phyloP scores from a whole-genome alignment of 2,797 vertebrate genomes.

The Coregonus suidteri region DNA sequence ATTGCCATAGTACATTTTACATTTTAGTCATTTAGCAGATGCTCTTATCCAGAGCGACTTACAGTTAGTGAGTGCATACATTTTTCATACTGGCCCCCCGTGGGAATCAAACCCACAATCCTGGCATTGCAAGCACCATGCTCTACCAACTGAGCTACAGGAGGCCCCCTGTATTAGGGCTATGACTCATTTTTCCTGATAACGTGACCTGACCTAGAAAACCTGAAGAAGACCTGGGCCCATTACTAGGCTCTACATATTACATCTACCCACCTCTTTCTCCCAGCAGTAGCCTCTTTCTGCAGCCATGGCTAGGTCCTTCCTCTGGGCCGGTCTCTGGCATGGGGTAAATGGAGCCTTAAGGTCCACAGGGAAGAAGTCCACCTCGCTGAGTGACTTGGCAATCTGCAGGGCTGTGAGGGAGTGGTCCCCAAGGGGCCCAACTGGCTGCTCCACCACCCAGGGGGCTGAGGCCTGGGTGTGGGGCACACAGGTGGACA shows the following conservation, averaged over 20 bases:
- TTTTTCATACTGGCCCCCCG: too few relatives aligned
- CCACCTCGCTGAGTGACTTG: conserved; percentile 81
- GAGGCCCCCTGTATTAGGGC: not conserved
- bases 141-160: too few relatives aligned
- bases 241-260: not conserved
- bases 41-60: too few relatives aligned
- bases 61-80: too few relatives aligned
- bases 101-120: too few relatives aligned
- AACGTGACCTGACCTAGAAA: not conserved
- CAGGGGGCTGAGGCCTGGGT: conserved; percentile 62
- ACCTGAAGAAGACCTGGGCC: too few relatives aligned
- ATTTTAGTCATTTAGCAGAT: too few relatives aligned
- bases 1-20: too few relatives aligned
- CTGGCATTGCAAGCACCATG: too few relatives aligned
- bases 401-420: conserved; percentile 83
- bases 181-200: not conserved
- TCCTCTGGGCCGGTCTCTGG: conserved; percentile 61
- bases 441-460: conserved; percentile 59
- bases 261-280: conserved; percentile 67
- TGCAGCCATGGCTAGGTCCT: conserved; percentile 56
- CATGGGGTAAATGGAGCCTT: conserved; percentile 39
- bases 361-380: conserved; percentile 73
- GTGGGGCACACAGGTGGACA: conserved; percentile 46
- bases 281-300: conserved; percentile 71
- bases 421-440: conserved; percentile 76